Evolutionary conservation across 1,140 invertebrate genomes (phyloP).

Genomic region (Lucilia sericata): DNA sequence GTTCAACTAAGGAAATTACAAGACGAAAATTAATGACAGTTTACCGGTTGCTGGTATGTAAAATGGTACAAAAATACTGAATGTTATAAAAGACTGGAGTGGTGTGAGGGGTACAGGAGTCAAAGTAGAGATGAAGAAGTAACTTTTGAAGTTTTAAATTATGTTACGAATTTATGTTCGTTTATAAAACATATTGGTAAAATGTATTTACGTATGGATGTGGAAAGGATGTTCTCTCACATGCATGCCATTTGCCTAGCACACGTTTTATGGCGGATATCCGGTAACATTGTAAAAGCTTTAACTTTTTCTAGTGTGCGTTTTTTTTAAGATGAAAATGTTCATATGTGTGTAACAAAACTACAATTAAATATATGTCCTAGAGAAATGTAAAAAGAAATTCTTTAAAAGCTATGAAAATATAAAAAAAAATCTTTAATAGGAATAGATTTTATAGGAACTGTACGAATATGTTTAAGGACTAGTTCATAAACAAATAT

Average conservation of each 20-base stretch:
- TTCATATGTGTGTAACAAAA: no score
- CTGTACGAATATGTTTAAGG: no score
- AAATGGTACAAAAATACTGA: neutral
- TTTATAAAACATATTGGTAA: neutral
- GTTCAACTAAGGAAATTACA: conserved; percentile 43
- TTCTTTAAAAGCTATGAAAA: no score
- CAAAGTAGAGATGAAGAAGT: neutral
- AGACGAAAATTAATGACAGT: conserved; percentile 44
- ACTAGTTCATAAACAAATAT: no score
- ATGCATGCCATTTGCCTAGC: neutral
- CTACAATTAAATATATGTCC: no score
- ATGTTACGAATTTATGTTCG: neutral
- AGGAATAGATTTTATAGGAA: no score
- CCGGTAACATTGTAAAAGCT: conserved; percentile 11
- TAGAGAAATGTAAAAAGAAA: no score
- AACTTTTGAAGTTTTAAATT: conserved; percentile 14
- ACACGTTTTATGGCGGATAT: neutral
- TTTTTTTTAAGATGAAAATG: no score
- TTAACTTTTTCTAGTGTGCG: neutral
- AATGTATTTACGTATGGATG: neutral
- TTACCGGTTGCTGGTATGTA: conserved; percentile 30
- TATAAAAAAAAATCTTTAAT: no score
- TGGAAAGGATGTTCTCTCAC: neutral
- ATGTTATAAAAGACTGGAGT: neutral
- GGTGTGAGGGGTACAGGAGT: neutral